Percentiles rank a stretch among this genome's conserved stretches.
Evolutionary conservation across 2,888 invertebrate genomes (phyloP).

Genomic region (Neoascia interrupta): DNA sequence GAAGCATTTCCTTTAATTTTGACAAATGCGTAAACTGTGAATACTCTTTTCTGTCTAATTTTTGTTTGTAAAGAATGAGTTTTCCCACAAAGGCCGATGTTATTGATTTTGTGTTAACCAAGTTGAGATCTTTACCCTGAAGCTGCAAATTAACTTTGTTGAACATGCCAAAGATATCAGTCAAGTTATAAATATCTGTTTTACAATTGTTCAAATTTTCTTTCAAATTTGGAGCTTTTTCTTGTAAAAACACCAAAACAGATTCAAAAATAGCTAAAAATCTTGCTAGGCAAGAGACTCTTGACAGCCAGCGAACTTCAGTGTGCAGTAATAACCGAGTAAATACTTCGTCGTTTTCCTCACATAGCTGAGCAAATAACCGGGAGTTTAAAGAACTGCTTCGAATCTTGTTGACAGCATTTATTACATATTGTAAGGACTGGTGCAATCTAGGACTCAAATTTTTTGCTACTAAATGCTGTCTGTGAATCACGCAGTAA

Average conservation of each 20-base stretch:
- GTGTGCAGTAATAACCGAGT: background rate
- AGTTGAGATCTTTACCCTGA: background rate
- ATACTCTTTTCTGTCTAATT: background rate
- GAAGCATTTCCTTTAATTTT: too few species aligned
- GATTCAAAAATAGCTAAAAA: background rate
- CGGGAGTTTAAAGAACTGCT: background rate
- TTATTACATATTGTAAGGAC: background rate
- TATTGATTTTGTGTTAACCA: background rate
- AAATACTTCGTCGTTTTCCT: background rate
- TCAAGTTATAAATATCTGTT: background rate
- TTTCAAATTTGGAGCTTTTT: background rate
- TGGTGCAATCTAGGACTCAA: too few species aligned
- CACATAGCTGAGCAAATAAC: background rate
- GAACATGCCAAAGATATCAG: background rate
- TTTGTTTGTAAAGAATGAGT: conserved; percentile 1
- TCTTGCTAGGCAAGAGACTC: background rate
- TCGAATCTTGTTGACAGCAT: background rate
- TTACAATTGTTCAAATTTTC: background rate
- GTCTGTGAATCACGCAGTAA: background rate
- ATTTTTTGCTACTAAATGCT: background rate
- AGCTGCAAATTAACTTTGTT: background rate
- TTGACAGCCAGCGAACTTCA: conserved; percentile 2
- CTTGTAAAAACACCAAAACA: background rate
- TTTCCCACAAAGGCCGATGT: conserved; percentile 6
- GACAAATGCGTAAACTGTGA: conserved; percentile 2